Evolutionary conservation across 2,888 invertebrate species (phyloP).

Genomic region (Globia sparganii): DNA sequence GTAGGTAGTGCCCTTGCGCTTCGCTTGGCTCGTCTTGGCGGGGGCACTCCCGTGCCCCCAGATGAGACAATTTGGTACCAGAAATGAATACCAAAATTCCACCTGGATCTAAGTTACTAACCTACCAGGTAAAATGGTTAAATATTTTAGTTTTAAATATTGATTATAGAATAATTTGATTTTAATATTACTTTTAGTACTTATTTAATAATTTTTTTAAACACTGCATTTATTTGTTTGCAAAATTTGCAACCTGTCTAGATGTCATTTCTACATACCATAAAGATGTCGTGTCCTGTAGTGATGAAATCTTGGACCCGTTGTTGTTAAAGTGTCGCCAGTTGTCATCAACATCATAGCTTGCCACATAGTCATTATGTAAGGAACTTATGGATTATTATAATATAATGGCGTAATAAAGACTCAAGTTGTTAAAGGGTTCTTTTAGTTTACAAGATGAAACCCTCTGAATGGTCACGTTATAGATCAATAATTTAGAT

Average conservation of each 20-base stretch:
- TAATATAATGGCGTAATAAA: conserved; percentile 20
- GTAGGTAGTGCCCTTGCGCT: no score
- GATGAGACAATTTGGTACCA: no score
- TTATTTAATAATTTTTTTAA: not conserved
- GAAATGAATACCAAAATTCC: no score
- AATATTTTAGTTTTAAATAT: no score
- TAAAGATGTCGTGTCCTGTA: not conserved
- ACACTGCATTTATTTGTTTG: not conserved
- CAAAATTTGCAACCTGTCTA: not conserved
- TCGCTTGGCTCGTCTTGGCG: no score
- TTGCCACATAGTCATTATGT: conserved; percentile 42
- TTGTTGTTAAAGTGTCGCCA: conserved; percentile 16
- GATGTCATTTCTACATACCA: not conserved
- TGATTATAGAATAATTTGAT: no score
- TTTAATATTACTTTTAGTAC: not conserved
- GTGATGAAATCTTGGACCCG: conserved; percentile 9
- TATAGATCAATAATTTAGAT: not conserved
- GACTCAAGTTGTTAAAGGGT: not conserved
- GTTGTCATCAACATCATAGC: conserved; percentile 12
- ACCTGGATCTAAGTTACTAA: no score
- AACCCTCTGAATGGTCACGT: not conserved
- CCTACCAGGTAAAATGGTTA: no score
- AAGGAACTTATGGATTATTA: conserved; percentile 18
- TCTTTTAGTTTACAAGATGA: conserved; percentile 15
- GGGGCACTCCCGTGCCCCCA: no score